Evolutionary conservation across 2,888 invertebrate species (phyloP).

Genomic region (Meandrusa payeni): DNA sequence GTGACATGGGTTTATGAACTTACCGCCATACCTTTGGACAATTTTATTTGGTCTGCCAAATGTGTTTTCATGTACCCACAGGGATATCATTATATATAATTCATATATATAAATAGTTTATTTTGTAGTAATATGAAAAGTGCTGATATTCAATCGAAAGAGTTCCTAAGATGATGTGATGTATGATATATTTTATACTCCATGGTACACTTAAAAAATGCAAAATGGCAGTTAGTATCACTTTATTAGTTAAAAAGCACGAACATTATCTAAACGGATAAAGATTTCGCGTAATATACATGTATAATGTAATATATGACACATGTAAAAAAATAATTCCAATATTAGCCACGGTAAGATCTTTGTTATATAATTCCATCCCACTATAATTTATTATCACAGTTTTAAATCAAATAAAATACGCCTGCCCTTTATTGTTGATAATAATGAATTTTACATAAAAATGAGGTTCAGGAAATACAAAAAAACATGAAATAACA

Average conservation of each 20-base stretch:
- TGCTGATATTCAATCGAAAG: too few species aligned
- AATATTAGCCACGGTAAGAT: conserved; percentile 33
- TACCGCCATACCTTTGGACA: too few species aligned
- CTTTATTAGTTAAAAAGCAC: conserved; percentile 49
- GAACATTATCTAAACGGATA: conserved; percentile 37
- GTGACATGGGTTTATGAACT: too few species aligned
- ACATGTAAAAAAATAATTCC: conserved; percentile 27
- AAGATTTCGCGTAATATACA: conserved; percentile 27
- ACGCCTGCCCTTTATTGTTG: conserved; percentile 24
- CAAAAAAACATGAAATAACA: conserved; percentile 3
- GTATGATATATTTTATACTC: conserved; percentile 29
- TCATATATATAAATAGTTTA: too few species aligned
- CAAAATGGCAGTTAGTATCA: conserved; percentile 72
- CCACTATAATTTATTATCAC: conserved; percentile 67
- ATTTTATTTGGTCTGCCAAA: too few species aligned
- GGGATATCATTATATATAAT: too few species aligned
- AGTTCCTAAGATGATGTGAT: conserved; percentile 1
- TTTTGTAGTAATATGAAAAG: too few species aligned
- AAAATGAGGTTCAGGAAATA: conserved; percentile 8
- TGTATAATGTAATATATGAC: conserved; percentile 27
- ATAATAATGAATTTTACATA: conserved; percentile 11
- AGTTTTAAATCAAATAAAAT: conserved; percentile 64
- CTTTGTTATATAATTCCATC: conserved; percentile 40
- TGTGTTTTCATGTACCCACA: too few species aligned
- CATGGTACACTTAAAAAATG: conserved; percentile 33